Percentiles rank a stretch among this genome's conserved stretches.
Conservation (phyloP, 2,888 invertebrate genomes). For the Argynnis bischoffii region DNA sequence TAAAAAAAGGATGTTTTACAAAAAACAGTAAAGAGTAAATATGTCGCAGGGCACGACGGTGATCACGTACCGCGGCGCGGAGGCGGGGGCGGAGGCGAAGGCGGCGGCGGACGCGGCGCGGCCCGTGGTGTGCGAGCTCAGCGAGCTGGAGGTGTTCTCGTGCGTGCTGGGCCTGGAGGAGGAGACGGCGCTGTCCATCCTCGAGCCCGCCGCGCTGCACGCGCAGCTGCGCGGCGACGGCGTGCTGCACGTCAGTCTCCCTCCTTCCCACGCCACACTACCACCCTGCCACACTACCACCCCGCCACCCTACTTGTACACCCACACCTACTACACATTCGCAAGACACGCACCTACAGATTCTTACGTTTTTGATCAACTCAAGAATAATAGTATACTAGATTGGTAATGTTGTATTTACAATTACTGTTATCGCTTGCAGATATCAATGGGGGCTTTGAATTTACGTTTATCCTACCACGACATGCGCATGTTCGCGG, state of each 20-base stretch:
- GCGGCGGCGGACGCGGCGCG: constrained; percentile 85
- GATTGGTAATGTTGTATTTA: neutral
- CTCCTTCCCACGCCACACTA: too few relatives aligned
- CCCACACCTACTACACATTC: too few relatives aligned
- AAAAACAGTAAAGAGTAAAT: too few relatives aligned
- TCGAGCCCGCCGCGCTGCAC: constrained; percentile 94
- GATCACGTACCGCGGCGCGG: constrained; percentile 88
- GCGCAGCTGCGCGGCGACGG: constrained; percentile 84
- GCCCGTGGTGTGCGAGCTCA: constrained; percentile 93
- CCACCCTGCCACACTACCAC: too few relatives aligned
- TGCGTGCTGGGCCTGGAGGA: constrained; percentile 95
- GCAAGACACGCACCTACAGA: too few relatives aligned
- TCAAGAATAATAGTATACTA: too few relatives aligned
- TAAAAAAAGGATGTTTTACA: too few relatives aligned
- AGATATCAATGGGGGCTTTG: constrained; percentile 87
- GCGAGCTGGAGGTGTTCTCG: constrained; percentile 96
- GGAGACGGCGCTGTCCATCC: constrained; percentile 95
- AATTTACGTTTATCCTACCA: constrained; percentile 95
- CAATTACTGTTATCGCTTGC: constrained; percentile 33
- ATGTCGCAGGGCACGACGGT: constrained; percentile 90
- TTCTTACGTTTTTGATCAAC: too few relatives aligned
- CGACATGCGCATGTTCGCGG: constrained; percentile 94
- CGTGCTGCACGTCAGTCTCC: constrained; percentile 68
- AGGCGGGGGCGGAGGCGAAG: constrained; percentile 43
- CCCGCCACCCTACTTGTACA: too few relatives aligned